These are phyloP conservation scores for Odontomyia ornata DNA, from an alignment of 2,888 invertebrate genomes.

Conservation along the genomic window DNA sequence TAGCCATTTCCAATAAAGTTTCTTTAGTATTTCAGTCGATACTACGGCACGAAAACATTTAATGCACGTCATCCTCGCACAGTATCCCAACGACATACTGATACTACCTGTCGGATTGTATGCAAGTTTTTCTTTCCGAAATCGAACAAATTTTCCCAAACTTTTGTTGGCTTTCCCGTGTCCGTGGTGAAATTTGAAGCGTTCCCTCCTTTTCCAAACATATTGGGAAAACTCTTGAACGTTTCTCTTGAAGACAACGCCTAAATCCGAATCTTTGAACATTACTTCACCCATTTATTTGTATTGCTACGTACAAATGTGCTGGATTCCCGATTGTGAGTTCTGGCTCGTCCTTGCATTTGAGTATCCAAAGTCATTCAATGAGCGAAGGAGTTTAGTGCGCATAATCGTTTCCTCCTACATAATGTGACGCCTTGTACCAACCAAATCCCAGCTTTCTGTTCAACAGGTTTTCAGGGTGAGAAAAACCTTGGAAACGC, in stretches of 20 bases:
- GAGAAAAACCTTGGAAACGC: constrained; percentile 45
- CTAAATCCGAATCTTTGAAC: constrained; percentile 30
- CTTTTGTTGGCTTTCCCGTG: constrained; percentile 28
- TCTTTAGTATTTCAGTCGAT: background rate
- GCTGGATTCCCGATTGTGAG: constrained; percentile 18
- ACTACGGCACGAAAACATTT: background rate
- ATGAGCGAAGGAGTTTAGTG: constrained; percentile 44
- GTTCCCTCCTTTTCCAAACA: constrained; percentile 2
- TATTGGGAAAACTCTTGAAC: constrained; percentile 11
- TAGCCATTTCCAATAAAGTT: background rate
- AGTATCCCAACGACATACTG: constrained; percentile 46
- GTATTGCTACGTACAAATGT: constrained; percentile 14
- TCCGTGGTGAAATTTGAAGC: constrained; percentile 26
- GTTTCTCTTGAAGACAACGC: constrained; percentile 37
- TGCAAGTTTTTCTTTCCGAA: constrained; percentile 18
- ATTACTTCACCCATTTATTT: constrained; percentile 38
- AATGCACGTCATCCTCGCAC: background rate
- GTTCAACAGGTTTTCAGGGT: constrained; percentile 13
- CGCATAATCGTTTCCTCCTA: constrained; percentile 63
- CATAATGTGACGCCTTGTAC: constrained; percentile 51
- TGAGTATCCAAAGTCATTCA: background rate
- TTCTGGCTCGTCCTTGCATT: constrained; percentile 36
- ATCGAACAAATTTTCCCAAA: constrained; percentile 33
- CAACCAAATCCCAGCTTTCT: constrained; percentile 17
- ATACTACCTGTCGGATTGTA: constrained; percentile 49